Evolutionary conservation across 2,797 vertebrate genomes (phyloP), one percentile per base, ranked within the genome.

Genomic region (Argya squamiceps): DNA sequence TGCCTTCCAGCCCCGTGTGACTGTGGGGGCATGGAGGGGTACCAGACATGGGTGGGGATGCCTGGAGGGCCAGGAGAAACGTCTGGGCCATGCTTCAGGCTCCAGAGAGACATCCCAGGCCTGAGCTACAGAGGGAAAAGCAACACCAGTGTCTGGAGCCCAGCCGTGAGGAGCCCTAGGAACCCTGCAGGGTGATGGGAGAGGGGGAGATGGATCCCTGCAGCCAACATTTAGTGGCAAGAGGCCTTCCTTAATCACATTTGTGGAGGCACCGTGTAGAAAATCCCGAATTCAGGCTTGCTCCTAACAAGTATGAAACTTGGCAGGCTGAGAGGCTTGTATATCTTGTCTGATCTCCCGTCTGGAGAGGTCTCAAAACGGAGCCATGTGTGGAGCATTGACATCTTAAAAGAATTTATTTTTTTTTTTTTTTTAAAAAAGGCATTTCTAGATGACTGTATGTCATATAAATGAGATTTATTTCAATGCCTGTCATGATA

Each of bases 331-430:
- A 83, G 77, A 85, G 79, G 89, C 53, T 70, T 88, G 76, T 92
- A 53, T 88, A 60, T 96, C 91, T 95, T 96, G 82, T 89, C 75
- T 91, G 92, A 91, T 84, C 88, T 94, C 88, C 93, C 88, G 91
- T 32, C 93, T 97, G 91, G 87, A 95, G 79, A 92, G 95, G 87
- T 83, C 95, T 96, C 84, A 41, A 88, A 96, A 80, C 0, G 2
- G 79, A 92, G 88, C 68, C 91, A 53, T 77, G 89, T 93, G 85
- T 20, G 83, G 71, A 10, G 8, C 79, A 43, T 47, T 93, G 93
- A 94, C 91, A 78, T 80, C 60, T 82, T 77, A 85, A 73, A 91
- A 88, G 79, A 77, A 92, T 77, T n/a, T n/a, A n/a, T n/a, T n/a
- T n/a, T n/a, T n/a, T n/a, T n/a, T n/a, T n/a, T n/a, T n/a, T n/a